phyloP scores from a whole-genome alignment of 2,888 invertebrate genomes.

The Rotaria sp. region DNA sequence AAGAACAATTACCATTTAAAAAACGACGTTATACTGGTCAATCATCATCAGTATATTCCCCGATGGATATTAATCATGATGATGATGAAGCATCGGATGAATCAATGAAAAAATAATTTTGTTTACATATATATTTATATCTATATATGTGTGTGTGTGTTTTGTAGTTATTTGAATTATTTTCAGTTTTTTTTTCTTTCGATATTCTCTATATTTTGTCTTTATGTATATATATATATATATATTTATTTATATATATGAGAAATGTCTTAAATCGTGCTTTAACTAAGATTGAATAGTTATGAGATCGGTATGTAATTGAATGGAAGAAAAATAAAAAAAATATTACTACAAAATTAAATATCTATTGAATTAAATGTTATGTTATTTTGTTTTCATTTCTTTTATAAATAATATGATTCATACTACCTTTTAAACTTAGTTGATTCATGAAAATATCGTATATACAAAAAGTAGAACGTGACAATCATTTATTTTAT shows the following conservation, averaged over 20 bases:
- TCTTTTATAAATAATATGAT: no score
- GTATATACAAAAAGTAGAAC: no score
- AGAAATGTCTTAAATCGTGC: neutral
- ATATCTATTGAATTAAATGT: no score
- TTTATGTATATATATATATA: neutral
- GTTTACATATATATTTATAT: neutral
- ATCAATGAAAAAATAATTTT: slow-evolving; percentile 1
- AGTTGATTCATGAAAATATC: no score
- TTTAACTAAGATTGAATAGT: neutral
- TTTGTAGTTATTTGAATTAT: neutral
- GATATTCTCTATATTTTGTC: neutral
- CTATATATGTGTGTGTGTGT: neutral
- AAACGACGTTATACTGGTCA: slow-evolving; percentile 6
- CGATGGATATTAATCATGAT: neutral
- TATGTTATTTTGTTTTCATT: no score
- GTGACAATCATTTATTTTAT: no score
- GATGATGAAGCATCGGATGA: neutral
- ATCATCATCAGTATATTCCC: neutral
- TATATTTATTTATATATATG: neutral
- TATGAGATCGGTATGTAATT: neutral
- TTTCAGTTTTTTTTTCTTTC: neutral
- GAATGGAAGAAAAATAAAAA: neutral
- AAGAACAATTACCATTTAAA: slow-evolving; percentile 26
- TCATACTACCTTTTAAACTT: no score
- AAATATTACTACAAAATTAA: neutral